These are phyloP conservation scores for Austrofundulus limnaeus DNA, from an alignment of 2,113 vertebrate species.

Conservation along the genomic window DNA sequence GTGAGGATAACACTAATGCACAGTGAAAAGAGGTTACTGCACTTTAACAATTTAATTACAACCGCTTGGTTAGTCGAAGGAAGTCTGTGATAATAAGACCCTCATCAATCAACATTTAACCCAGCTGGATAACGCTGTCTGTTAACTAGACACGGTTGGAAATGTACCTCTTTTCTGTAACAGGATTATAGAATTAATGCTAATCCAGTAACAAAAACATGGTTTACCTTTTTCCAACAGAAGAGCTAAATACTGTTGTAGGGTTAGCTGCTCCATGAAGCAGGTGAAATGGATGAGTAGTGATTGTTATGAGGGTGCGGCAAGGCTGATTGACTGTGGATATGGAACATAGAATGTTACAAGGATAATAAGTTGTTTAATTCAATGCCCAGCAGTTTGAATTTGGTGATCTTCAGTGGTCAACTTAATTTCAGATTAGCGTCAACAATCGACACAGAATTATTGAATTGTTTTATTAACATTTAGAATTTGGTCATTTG, in stretches of 20 bases:
- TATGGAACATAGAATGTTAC: too few species aligned
- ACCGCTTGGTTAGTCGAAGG: not conserved
- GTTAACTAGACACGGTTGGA: constrained; percentile 29
- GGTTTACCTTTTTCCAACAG: not conserved
- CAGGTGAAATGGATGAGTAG: too few species aligned
- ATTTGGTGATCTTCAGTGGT: too few species aligned
- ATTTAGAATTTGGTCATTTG: too few species aligned
- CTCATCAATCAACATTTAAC: constrained; percentile 29
- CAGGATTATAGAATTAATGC: constrained; percentile 43
- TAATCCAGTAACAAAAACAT: constrained; percentile 28
- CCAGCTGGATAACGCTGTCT: constrained; percentile 20
- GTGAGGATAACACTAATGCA: constrained; percentile 33
- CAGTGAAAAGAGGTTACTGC: constrained; percentile 23
- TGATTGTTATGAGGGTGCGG: too few species aligned
- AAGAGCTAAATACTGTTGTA: not conserved
- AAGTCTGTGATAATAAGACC: constrained; percentile 13
- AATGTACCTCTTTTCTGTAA: constrained; percentile 28
- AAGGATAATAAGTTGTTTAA: too few species aligned
- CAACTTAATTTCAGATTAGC: too few species aligned
- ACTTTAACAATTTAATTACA: constrained; percentile 24
- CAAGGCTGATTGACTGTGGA: too few species aligned
- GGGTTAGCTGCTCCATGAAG: not conserved
- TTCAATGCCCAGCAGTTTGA: too few species aligned
- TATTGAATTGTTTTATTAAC: too few species aligned
- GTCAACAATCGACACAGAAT: too few species aligned